A percentile compares a stretch with the other conserved stretches of the same genome.
Conservation (phyloP, 2,888 invertebrate genomes). For the Caradrina clavipalpis region DNA sequence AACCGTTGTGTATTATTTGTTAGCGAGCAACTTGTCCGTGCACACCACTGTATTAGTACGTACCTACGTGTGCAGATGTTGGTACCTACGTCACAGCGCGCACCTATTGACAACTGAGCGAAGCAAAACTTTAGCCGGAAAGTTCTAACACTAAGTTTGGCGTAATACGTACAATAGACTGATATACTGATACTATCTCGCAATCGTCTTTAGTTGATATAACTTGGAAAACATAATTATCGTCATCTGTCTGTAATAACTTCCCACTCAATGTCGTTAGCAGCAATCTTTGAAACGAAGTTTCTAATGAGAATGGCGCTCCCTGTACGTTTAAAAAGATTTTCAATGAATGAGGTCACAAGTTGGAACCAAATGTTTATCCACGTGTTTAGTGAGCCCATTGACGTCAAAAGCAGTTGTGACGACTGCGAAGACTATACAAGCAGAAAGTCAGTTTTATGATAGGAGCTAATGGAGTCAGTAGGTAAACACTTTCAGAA, state of each 20-base stretch:
- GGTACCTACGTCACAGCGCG: background rate
- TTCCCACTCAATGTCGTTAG: too few species aligned
- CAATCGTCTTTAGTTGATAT: background rate
- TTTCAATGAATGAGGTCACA: background rate
- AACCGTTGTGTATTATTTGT: conserved; percentile 49
- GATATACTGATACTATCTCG: too few species aligned
- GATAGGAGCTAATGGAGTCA: background rate
- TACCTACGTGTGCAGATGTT: background rate
- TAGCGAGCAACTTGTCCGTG: conserved; percentile 14
- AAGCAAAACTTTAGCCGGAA: background rate
- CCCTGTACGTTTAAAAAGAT: conserved; percentile 5
- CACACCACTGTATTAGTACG: background rate
- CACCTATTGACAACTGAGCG: background rate
- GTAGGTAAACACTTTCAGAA: too few species aligned
- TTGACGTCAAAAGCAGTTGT: conserved; percentile 18
- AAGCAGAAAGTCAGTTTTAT: background rate
- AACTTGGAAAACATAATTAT: background rate
- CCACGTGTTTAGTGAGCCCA: background rate
- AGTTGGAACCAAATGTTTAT: background rate
- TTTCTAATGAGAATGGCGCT: too few species aligned
- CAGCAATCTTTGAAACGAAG: too few species aligned
- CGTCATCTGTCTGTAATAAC: too few species aligned
- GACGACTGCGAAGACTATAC: background rate
- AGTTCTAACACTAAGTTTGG: background rate
- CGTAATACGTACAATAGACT: background rate